phyloP scores from a whole-genome alignment of 2,888 invertebrate genomes.

The Sabellastarte sp. region DNA sequence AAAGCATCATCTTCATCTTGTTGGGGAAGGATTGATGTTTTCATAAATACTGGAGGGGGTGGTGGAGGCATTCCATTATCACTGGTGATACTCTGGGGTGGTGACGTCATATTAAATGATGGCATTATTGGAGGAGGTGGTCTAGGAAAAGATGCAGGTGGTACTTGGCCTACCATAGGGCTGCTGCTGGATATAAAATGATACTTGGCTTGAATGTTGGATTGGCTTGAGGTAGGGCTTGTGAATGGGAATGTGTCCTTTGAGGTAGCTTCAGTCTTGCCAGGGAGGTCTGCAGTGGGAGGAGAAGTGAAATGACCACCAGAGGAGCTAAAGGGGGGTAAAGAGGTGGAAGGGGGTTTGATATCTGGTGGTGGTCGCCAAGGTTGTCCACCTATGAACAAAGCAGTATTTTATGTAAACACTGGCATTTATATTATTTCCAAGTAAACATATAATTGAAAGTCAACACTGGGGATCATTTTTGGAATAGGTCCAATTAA shows the following conservation, averaged over 20 bases:
- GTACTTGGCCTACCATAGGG: neutral
- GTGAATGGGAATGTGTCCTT: no score
- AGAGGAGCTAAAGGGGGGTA: neutral
- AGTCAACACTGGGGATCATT: no score
- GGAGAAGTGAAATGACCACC: neutral
- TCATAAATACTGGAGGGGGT: neutral
- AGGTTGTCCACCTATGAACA: no score
- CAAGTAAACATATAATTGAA: no score
- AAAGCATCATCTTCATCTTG: slow-evolving; percentile 42
- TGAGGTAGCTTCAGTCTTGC: neutral
- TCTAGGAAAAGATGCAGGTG: neutral
- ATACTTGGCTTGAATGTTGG: slow-evolving; percentile 10
- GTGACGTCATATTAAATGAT: neutral
- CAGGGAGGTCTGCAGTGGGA: neutral
- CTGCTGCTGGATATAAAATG: slow-evolving; percentile 11
- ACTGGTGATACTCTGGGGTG: no score
- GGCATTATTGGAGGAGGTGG: neutral
- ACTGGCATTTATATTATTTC: no score
- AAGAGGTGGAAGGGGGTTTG: neutral
- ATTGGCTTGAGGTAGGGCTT: neutral
- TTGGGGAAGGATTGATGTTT: slow-evolving; percentile 15
- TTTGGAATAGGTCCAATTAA: no score
- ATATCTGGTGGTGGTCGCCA: no score
- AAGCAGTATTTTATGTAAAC: no score
- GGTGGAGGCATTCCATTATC: slow-evolving; percentile 1